These are phyloP conservation scores for Pectinophora gossypiella DNA, from an alignment of 1,140 invertebrate species.

Conservation along the genomic window DNA sequence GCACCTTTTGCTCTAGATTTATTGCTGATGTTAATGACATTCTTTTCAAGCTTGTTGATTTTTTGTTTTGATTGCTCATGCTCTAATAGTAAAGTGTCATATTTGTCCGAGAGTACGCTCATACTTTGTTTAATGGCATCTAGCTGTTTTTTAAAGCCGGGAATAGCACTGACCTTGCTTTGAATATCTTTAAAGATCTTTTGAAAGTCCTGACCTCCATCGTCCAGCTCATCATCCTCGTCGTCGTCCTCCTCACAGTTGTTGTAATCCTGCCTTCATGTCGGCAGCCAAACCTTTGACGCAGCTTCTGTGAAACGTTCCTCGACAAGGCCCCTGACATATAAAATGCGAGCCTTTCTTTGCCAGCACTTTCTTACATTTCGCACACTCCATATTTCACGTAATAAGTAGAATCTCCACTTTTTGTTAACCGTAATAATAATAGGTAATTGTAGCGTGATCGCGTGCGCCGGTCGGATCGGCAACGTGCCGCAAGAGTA, in stretches of 20 bases:
- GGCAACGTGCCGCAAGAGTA: too few relatives aligned
- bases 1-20: constrained; percentile 16
- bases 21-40: constrained; percentile 12
- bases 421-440: too few relatives aligned
- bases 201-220: not conserved
- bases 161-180: not conserved
- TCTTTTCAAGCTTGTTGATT: constrained; percentile 15
- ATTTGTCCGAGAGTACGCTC: constrained; percentile 15
- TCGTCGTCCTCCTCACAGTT: constrained; percentile 18
- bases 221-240: not conserved
- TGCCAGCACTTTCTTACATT: constrained; percentile 13
- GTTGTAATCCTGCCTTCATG: constrained; percentile 18
- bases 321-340: constrained; percentile 16
- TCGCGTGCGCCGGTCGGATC: too few relatives aligned
- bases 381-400: constrained; percentile 19
- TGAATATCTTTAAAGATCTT: constrained; percentile 5
- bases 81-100: constrained; percentile 12
- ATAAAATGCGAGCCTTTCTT: constrained; percentile 15
- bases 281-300: constrained; percentile 19
- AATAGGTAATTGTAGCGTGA: too few relatives aligned
- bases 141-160: constrained; percentile 11
- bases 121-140: constrained; percentile 10
- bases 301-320: constrained; percentile 18
- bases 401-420: too few relatives aligned
- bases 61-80: constrained; percentile 14